Evolutionary conservation across 2,888 invertebrate species (phyloP), one percentile per base, ranked within the genome.

Genomic region (Aleiodes leptofemur): DNA sequence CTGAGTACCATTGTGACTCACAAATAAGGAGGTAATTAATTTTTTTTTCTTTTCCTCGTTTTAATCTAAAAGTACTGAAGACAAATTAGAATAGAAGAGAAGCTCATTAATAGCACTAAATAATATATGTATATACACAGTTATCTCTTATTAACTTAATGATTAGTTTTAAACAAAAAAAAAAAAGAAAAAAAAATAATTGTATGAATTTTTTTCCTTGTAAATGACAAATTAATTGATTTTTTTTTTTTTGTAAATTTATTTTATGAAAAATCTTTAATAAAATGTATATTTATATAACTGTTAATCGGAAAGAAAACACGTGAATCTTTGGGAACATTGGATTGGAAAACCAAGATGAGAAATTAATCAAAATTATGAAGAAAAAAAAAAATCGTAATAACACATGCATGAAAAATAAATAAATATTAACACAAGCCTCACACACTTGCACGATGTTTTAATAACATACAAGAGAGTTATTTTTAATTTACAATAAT

Each of bases 271-370:
- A 59, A 59, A 59, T 43, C 14, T 16, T 16, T 48, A 64, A 64
- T 64, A 64, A 64, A 64, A 7, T 69, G 69, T 69, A 69, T 53
- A 69, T 53, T 69, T 69, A 69, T 34, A 34, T 48, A 48, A 16
- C 34, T 64, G 48, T 64, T 64, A 7, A 34, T n/a, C 38, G 59
- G 48, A 48, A 38, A 66, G n/a, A 16, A 66, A 13, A 48, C 51
- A 34, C 31, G 29, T 31, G 53, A 53, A 31, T 69, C 53, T 53
- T 34, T 55, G 23, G 14, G 5, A 59, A 31, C 34, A 34, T 56
- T 56, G 11, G n/a, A 55, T 43, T 38, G 38, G 38, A 43, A 2
- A n/a, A 64, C 13, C 34, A 23, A 64, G 9, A 14, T 6, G 29
- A 16, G 34, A 64, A 43, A 64, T 64, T 43, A 64, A 43, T 64